Percentiles rank a stretch among this genome's conserved stretches.
phyloP scores from a whole-genome alignment of 2,888 invertebrate species.

The Resseliella maxima region DNA sequence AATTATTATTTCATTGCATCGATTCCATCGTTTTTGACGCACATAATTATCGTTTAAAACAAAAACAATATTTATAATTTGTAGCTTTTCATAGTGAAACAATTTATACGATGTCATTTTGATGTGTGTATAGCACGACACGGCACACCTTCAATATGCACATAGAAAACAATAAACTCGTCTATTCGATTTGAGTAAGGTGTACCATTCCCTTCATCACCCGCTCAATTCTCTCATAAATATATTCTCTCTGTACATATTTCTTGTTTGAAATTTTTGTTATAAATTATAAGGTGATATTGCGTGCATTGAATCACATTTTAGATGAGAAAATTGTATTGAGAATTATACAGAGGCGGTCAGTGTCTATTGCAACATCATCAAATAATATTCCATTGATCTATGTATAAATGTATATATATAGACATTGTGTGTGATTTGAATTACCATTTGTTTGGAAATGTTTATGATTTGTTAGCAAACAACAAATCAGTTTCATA shows the following conservation, averaged over 20 bases:
- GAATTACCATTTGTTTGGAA: neutral
- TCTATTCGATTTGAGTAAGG: no score
- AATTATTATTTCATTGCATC: slow-evolving; percentile 8
- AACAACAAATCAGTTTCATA: no score
- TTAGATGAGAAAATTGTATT: neutral
- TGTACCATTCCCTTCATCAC: neutral
- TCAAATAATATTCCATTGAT: neutral
- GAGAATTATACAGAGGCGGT: neutral
- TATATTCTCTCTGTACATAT: no score
- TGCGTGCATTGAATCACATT: neutral
- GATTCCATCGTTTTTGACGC: slow-evolving; percentile 9
- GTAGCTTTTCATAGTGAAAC: neutral
- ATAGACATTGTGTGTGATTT: no score
- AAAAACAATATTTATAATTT: neutral
- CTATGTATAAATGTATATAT: no score
- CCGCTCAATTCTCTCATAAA: no score
- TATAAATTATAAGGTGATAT: no score
- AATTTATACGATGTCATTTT: neutral
- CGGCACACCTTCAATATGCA: neutral
- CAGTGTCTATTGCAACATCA: neutral
- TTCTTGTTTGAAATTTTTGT: no score
- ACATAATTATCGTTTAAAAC: neutral
- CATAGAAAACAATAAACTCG: no score
- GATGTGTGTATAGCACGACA: no score
- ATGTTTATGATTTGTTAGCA: no score